Base-by-base conservation (phyloP, 2,113 vertebrate species). In the Panurus biarmicus region DNA sequence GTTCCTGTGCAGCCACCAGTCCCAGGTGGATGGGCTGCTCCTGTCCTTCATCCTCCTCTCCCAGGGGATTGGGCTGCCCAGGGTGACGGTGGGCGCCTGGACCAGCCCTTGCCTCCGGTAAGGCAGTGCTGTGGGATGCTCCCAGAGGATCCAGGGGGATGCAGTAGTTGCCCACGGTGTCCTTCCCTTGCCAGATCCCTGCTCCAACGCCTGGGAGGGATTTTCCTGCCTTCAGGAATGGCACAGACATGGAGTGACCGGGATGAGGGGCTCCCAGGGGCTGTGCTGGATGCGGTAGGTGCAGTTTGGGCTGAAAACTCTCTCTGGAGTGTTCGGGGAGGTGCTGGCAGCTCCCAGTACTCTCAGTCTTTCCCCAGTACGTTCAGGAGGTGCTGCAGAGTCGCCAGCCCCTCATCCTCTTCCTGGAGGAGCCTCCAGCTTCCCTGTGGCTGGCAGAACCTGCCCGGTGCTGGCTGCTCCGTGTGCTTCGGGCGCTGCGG, bases 11-110 rank as follows among this genome's bases (percentile, higher is more conserved):
- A 92, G 97, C 23, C 98, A 96, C 91, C 98, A 98, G 84, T 98
- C 98, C 19, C 70, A 40, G 18, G 7, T 98, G 94, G 99, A 99
- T 14, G 98, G 97, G 17, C 91, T 92, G 8, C 97, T 99, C 70
- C 96, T 99, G 54, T 97, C 98, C 40, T 97, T 99, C n/a, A 73
- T 98, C 23, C 98, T 99, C 45, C 97, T 98, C 75, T 98, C 98
- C 61, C 98, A 98, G 93, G 98, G 98, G 45, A 84, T 99, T 14
- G 97, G 98, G 45, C 97, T 98, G 40, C 98, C 99, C 35, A 97
- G 98, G 89, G 98, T 98, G 26, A 40, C 97, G 1, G 98, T 95
- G 97, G 95, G 96, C 20, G 45, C 38, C 44, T 74, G 31, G 29
- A 14, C 60, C 77, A 96, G 96, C 94, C 92, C 97, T 36, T 62